phyloP scores from a whole-genome alignment of 2,797 vertebrate genomes.

The Poeciliopsis paucimaculata region DNA sequence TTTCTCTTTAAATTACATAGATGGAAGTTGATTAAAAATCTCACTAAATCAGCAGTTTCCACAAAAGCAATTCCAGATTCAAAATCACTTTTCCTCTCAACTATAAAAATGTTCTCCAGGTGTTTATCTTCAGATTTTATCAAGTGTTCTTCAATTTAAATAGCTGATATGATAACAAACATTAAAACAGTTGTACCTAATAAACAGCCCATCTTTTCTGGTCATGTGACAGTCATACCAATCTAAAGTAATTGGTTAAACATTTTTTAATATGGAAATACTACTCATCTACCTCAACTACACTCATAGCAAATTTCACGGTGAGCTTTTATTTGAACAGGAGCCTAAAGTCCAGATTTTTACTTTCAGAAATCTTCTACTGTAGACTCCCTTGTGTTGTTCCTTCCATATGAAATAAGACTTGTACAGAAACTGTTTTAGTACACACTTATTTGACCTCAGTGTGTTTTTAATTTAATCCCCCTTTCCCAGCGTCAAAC shows the following conservation, averaged over 20 bases:
- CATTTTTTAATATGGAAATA: background rate
- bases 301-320: background rate
- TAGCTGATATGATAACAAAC: background rate
- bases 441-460: conserved; percentile 50
- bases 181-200: background rate
- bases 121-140: too few relatives aligned
- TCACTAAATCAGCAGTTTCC: background rate
- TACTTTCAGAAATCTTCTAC: background rate
- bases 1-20: background rate
- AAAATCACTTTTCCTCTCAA: background rate
- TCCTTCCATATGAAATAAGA: conserved; percentile 41
- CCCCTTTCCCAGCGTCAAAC: conserved; percentile 44
- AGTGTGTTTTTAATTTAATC: conserved; percentile 28
- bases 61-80: background rate
- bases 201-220: background rate
- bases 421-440: conserved; percentile 30
- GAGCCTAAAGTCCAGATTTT: background rate
- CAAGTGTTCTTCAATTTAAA: background rate
- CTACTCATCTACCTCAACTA: background rate
- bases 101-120: background rate
- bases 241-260: background rate
- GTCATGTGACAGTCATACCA: background rate
- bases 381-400: conserved; percentile 41
- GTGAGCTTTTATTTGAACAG: background rate
- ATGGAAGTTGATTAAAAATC: background rate